A percentile compares a stretch with the other conserved stretches of the same genome.
Conservation (phyloP, 2,888 invertebrate species). For the Blastobasis adustella region DNA sequence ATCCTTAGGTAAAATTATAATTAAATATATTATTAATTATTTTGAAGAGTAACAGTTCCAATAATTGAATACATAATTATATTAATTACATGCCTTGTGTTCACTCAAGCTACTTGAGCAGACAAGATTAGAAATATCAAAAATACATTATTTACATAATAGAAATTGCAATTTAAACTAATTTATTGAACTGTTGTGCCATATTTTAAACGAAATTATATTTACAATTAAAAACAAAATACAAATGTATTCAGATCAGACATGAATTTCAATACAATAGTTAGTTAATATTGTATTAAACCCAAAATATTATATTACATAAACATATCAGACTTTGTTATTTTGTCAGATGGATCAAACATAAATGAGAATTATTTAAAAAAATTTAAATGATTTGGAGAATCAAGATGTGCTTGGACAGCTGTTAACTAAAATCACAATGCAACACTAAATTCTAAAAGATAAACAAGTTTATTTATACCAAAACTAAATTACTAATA, state of each 20-base stretch:
- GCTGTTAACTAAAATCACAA: no score
- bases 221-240: background rate
- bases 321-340: no score
- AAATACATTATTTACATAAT: constrained; percentile 27
- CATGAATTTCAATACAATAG: constrained; percentile 1
- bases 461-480: no score
- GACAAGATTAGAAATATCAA: constrained; percentile 9
- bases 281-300: no score
- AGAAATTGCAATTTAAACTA: constrained; percentile 25
- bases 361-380: no score
- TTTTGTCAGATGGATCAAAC: no score
- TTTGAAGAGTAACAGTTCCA: background rate
- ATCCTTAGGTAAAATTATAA: background rate
- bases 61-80: background rate
- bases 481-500: no score
- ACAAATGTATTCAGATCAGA: constrained; percentile 13
- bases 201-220: background rate
- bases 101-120: constrained; percentile 11
- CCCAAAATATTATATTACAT: no score
- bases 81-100: background rate
- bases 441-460: no score
- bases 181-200: background rate
- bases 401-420: no score
- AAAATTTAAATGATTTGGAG: no score
- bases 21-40: background rate